phyloP scores from a whole-genome alignment of 2,113 vertebrate species.

The Pao palembangensis region DNA sequence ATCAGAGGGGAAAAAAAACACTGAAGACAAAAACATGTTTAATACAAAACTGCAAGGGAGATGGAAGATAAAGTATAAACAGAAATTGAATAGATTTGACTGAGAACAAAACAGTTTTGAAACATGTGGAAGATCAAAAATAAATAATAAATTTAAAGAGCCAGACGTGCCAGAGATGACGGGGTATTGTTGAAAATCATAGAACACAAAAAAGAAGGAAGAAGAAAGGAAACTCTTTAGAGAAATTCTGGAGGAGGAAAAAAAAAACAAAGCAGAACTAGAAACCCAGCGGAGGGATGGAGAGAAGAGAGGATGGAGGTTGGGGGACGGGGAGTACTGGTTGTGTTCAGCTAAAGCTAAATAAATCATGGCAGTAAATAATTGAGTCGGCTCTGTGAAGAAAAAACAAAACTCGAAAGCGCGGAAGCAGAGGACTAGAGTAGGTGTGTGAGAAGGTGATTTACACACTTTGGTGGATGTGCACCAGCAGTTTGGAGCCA shows the following conservation, averaged over 20 bases:
- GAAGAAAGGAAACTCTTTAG: conserved; percentile 22
- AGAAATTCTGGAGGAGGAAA: not conserved
- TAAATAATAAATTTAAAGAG: not conserved
- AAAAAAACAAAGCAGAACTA: not conserved
- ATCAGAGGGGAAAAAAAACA: no score
- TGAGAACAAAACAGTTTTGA: conserved; percentile 7
- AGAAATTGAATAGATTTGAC: not conserved
- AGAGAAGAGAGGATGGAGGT: conserved; percentile 47
- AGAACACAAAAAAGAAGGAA: conserved; percentile 1
- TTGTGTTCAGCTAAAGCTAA: conserved; percentile 64
- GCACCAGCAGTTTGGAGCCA: not conserved
- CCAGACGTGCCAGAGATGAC: conserved; percentile 15
- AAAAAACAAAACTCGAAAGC: conserved; percentile 59
- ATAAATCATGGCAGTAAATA: conserved; percentile 72
- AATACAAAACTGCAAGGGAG: no score
- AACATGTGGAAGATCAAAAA: not conserved
- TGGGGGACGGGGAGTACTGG: conserved; percentile 38
- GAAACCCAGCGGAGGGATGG: conserved; percentile 23
- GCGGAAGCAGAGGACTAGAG: conserved; percentile 16
- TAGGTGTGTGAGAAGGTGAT: not conserved
- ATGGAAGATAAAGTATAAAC: no score
- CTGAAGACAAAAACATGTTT: no score
- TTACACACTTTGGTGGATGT: conserved; percentile 1
- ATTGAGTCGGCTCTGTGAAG: conserved; percentile 65
- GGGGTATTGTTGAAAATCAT: conserved; percentile 5